Evolutionary conservation across 2,888 invertebrate species (phyloP), one percentile per base, ranked within the genome.

Genomic region (Napeogenes inachia): DNA sequence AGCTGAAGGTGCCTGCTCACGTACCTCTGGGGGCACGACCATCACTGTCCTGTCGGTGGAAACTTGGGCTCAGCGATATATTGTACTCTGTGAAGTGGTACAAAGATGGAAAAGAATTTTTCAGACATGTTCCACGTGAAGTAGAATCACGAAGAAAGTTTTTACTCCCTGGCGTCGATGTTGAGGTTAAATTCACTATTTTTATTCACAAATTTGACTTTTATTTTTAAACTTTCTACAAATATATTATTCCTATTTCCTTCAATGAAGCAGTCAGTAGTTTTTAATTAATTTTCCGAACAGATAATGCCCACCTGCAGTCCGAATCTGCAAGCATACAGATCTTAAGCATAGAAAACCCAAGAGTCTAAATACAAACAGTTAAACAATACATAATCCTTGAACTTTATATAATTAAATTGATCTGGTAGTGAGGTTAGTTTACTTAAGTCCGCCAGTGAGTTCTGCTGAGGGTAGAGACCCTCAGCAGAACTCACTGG

Each of bases 1-100:
- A 96, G 81, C 91, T 97, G 62, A 92, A 94, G 72, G 94, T 97
- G 77, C 97, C 97, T 21, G 93, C 94, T 69, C 95, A 96, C 85
- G 95, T 95, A 71, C 94, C 96, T 64, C 92, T 95, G 68, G 94
- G 95, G 73, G 94, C 95, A 78, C 93, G 93, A 72, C 95, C 95
- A 47, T 91, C 92, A 62, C 88, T 97, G 72, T 95, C 95, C 59
- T 97, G 97, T 85, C 94, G 94, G 81, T 97, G 95, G 91, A 94
- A 95, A 84, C 91, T 97, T 80, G 85, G 84, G 2, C 95, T 96
- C 72, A 94, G 93, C 4, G 96, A 97, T 82, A 93, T 93, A 57
- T 91, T 97, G 56, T 97, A 97, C 85, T 96, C 96, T 45, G 96
- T 97, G 75, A 97, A 97, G 89, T 97, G 97, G 97, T 97, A 97